These are phyloP conservation scores for Globia sparganii DNA, from an alignment of 2,888 invertebrate genomes.

Conservation along the genomic window DNA sequence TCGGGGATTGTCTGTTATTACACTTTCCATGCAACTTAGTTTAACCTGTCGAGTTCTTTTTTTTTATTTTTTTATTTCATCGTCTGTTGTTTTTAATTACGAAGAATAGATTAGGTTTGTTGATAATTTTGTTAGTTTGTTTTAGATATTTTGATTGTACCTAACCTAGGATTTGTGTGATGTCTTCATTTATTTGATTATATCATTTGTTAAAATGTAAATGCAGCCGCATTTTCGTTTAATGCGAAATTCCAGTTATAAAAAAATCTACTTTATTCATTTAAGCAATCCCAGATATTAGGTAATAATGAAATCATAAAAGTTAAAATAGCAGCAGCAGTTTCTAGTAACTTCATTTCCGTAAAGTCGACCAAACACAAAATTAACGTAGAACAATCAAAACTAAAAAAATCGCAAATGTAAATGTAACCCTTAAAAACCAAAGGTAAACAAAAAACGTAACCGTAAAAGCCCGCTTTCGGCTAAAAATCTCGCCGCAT, in stretches of 20 bases:
- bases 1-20: constrained; percentile 67
- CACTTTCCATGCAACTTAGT: constrained; percentile 62
- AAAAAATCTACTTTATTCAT: neutral
- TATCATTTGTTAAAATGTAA: neutral
- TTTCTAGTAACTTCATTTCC: neutral
- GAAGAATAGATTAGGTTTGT: constrained; percentile 33
- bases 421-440: constrained; percentile 29
- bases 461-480: constrained; percentile 62
- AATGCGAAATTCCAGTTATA: neutral
- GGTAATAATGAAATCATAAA: neutral
- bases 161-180: neutral
- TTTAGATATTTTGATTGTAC: neutral
- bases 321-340: neutral
- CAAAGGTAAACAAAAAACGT: constrained; percentile 38
- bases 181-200: constrained; percentile 1
- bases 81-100: constrained; percentile 63
- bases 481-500: constrained; percentile 65
- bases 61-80: constrained; percentile 46
- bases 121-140: constrained; percentile 18
- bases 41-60: constrained; percentile 57
- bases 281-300: neutral
- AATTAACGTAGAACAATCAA: neutral
- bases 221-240: neutral
- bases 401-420: constrained; percentile 1
- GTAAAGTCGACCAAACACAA: neutral